Evolutionary conservation across 2,888 invertebrate genomes (phyloP).

Genomic region (Erebia epiphron): DNA sequence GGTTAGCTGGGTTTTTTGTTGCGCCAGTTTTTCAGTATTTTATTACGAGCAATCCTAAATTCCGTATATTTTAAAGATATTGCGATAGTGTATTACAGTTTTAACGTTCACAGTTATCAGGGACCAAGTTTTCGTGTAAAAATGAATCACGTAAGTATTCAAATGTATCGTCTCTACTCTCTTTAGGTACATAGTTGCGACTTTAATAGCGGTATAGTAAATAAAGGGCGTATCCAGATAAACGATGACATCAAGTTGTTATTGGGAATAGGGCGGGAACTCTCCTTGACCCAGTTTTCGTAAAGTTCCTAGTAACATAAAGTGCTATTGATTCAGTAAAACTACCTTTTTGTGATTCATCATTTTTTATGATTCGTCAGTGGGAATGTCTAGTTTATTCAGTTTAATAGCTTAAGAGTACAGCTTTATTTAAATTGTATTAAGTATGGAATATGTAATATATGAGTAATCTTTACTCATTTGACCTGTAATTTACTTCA

Average conservation of each 20-base stretch:
- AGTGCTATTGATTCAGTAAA: neutral
- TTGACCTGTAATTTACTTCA: too few relatives aligned
- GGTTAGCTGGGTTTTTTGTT: neutral
- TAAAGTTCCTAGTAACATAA: neutral
- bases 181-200: neutral
- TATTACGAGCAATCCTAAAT: neutral
- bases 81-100: neutral
- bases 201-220: constrained; percentile 19
- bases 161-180: neutral
- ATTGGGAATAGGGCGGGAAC: constrained; percentile 41
- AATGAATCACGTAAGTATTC: constrained; percentile 31
- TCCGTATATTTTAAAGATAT: neutral
- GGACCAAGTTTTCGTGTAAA: constrained; percentile 1
- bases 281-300: constrained; percentile 32
- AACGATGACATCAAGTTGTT: constrained; percentile 46
- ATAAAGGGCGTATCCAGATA: constrained; percentile 47
- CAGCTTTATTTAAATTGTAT: neutral
- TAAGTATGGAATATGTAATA: neutral
- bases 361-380: constrained; percentile 1
- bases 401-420: neutral
- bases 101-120: constrained; percentile 3
- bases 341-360: neutral
- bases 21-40: neutral
- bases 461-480: neutral
- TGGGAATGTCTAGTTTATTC: neutral